Evolutionary conservation across 1,140 invertebrate genomes (phyloP).

Genomic region (Pogonomyrmex californicus): DNA sequence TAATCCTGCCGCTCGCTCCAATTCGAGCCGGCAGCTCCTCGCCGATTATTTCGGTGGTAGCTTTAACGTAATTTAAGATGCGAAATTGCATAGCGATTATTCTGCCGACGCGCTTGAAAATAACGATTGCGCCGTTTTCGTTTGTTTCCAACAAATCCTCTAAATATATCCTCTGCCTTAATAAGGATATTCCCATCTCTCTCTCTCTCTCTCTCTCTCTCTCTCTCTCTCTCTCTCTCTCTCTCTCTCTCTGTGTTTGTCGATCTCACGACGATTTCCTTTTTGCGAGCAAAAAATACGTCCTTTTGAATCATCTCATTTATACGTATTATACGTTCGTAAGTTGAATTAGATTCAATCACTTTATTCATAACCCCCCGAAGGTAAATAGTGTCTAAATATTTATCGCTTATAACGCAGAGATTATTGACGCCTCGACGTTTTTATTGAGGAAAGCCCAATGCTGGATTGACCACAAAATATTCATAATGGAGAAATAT

Average conservation of each 20-base stretch:
- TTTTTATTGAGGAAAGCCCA: not conserved
- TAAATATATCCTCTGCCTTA: too few species aligned
- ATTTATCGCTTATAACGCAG: not conserved
- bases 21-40: not conserved
- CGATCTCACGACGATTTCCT: not conserved
- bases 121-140: not conserved
- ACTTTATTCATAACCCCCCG: not conserved
- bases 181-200: too few species aligned
- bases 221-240: too few species aligned
- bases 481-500: not conserved
- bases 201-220: too few species aligned
- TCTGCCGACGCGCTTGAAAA: not conserved
- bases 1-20: slow-evolving; percentile 43
- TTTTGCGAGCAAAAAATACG: not conserved
- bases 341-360: not conserved
- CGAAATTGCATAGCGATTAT: slow-evolving; percentile 11
- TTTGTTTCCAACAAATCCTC: not conserved
- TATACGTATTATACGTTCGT: not conserved
- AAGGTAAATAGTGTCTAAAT: not conserved
- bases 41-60: slow-evolving; percentile 44
- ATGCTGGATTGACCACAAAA: not conserved
- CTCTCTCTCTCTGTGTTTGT: too few species aligned
- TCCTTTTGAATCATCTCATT: not conserved
- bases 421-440: not conserved
- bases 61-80: slow-evolving; percentile 19